Evolutionary conservation across 2,113 vertebrate species (phyloP).

Genomic region (Tupaia tana): DNA sequence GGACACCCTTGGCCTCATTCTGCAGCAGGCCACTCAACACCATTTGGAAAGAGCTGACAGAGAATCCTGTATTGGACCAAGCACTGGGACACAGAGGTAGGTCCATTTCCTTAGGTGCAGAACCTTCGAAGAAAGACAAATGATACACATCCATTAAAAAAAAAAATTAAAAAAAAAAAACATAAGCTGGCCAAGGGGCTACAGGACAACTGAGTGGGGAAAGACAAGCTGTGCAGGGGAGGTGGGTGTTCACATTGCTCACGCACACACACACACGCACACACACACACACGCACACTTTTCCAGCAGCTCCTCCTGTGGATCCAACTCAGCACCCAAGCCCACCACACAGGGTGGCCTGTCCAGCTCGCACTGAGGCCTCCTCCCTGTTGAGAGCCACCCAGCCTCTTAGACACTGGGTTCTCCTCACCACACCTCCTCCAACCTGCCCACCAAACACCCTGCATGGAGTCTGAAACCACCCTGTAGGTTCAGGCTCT

Average conservation of each 20-base stretch:
- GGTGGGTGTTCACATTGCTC: background rate
- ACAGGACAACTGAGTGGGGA: background rate
- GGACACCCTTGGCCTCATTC: background rate
- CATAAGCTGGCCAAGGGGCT: background rate
- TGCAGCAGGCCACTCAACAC: background rate
- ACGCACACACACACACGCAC: accelerated
- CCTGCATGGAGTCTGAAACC: background rate
- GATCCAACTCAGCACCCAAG: background rate
- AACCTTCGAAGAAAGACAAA: background rate
- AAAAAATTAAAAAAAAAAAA: accelerated
- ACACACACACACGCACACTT: background rate
- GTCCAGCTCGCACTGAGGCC: background rate
- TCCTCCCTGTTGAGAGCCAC: background rate
- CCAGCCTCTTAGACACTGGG: too few species aligned
- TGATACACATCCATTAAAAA: background rate
- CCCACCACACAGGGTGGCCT: too few species aligned
- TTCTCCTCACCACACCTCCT: background rate
- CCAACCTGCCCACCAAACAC: background rate
- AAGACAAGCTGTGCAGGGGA: background rate
- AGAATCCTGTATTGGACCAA: too few species aligned
- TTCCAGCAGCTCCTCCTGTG: background rate
- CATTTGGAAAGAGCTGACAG: background rate
- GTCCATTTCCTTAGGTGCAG: background rate
- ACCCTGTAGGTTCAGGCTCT: accelerated
- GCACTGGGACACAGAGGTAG: background rate